phyloP scores from a whole-genome alignment of 2,113 vertebrate species.

The Lepidothrix coronata region DNA sequence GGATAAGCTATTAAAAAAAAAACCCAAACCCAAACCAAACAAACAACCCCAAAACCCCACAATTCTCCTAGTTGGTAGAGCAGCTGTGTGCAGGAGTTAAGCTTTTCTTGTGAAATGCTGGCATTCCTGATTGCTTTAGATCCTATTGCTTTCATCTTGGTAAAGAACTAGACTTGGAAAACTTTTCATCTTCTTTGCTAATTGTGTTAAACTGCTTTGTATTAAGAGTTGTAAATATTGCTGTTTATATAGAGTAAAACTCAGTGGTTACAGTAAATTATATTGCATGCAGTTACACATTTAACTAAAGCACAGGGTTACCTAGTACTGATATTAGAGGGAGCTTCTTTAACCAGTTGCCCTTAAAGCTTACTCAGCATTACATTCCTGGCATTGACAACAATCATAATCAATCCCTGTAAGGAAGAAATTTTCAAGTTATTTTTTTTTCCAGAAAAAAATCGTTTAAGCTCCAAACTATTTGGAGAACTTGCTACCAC shows the following conservation, averaged over 20 bases:
- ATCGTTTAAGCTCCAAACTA: not conserved
- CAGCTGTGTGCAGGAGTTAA: not conserved
- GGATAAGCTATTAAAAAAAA: not conserved
- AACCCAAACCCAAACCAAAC: too few species aligned
- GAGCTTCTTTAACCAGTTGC: not conserved
- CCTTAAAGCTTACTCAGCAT: not conserved
- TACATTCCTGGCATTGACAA: not conserved
- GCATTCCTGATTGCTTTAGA: not conserved
- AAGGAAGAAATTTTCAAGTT: not conserved
- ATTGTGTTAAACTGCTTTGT: not conserved
- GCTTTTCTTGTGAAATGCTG: not conserved
- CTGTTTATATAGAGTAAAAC: not conserved
- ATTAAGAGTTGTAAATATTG: not conserved
- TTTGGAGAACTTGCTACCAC: not conserved
- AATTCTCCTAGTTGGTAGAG: not conserved
- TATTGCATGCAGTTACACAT: not conserved
- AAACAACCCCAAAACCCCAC: not conserved
- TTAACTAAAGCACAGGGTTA: not conserved
- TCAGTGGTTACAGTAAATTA: not conserved
- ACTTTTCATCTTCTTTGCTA: not conserved
- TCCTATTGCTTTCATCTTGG: not conserved
- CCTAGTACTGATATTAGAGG: not conserved
- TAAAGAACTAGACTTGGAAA: not conserved
- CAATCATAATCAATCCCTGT: not conserved
- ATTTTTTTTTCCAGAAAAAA: not conserved